Evolutionary conservation across 2,888 invertebrate genomes (phyloP).

Genomic region (Plebejus melissa): DNA sequence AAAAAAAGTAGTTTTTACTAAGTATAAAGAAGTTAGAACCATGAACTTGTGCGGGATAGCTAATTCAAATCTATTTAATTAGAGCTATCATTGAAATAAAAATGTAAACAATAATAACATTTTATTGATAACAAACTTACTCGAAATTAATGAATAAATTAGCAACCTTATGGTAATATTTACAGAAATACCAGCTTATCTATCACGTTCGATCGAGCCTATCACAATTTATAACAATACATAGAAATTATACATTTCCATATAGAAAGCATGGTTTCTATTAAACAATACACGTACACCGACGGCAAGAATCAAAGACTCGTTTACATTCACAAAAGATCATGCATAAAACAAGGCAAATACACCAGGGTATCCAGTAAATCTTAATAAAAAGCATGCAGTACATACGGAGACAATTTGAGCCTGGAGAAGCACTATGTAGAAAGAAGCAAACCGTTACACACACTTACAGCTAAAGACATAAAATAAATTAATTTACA

Average conservation of each 20-base stretch:
- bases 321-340: conserved; percentile 44
- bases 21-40: neutral
- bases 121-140: conserved; percentile 50
- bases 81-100: conserved; percentile 30
- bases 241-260: conserved; percentile 39
- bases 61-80: neutral
- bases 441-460: conserved; percentile 10
- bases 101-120: conserved; percentile 30
- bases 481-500: conserved; percentile 27
- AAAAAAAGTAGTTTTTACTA: neutral
- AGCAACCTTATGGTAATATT: conserved; percentile 54
- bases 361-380: conserved; percentile 10
- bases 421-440: neutral
- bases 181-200: conserved; percentile 67
- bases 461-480: conserved; percentile 48
- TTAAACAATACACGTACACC: conserved; percentile 44
- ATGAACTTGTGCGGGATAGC: neutral
- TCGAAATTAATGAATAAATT: conserved; percentile 43
- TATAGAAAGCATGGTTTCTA: conserved; percentile 56
- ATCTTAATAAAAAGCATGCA: neutral
- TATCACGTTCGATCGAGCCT: conserved; percentile 27
- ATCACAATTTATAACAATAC: conserved; percentile 24
- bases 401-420: neutral
- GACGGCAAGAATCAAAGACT: conserved; percentile 44
- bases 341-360: conserved; percentile 30